Base-by-base conservation (phyloP, 2,888 invertebrate genomes). In the Morpho helenor region DNA sequence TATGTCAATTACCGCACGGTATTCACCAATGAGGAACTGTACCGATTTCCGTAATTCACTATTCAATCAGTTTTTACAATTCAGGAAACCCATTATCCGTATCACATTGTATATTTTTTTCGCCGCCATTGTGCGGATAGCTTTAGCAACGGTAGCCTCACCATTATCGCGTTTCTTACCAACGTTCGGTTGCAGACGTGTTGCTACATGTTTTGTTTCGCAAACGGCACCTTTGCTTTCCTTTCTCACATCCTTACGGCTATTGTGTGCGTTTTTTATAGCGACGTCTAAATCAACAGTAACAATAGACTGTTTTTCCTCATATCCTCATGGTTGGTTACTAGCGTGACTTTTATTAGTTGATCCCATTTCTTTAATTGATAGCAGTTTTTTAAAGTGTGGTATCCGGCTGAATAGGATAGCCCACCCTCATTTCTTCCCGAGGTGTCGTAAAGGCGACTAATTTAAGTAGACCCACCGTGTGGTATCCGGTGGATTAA, bases 211-310 rank as follows among this genome's bases (percentile, higher is more conserved):
- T 61, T 61, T 52, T 61, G 59, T 77, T 75, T 73, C 69, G 67
- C 69, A 69, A 74, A 60, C 57, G 45, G 70, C 67, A 68, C 61
- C 62, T 65, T 69, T 71, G 66, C 68, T 72, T 76, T 74, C 71
- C 68, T 72, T 77, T 77, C 70, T 72, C 76, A 79, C 73, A 77
- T 77, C 75, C 76, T 77, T 69, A 62, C 53, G 58, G 55, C 70
- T 65, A 76, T 78, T 81, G 75, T 77, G 62, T 61, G 52, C 52
- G 52, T 66, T 72, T 73, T 73, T 74, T 23, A 70, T 63, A 57
- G 61, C 69, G 65, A 68, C 68, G 66, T 62, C 68, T 64, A 65
- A 55, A 64, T 63, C 58, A 53, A 47, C 61, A 63, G 60, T 67
- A 70, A 77, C 74, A 77, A 77, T 76, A 66, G 68, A 62, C 52